Percentiles rank a stretch among this genome's conserved stretches.
Evolutionary conservation across 2,797 vertebrate species (phyloP).

Genomic region (Scomberomorus guttatus): DNA sequence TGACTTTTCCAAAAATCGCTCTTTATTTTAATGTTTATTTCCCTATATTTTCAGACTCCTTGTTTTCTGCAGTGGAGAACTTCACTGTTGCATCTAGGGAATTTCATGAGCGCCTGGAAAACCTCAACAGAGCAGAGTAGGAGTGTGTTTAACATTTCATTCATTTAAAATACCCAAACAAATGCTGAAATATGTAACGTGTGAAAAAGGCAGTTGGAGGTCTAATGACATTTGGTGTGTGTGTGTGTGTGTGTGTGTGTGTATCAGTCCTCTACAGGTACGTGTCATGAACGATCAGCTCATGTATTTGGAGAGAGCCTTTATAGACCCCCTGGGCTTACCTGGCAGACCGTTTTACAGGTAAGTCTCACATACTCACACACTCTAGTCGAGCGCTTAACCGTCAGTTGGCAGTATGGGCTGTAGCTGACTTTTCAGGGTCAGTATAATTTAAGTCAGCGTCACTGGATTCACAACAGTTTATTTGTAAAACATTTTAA

Average conservation of each 20-base stretch:
- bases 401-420: neutral
- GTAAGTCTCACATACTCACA: conserved; percentile 75
- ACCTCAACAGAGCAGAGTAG: conserved; percentile 88
- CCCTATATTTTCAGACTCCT: conserved; percentile 82
- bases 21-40: neutral
- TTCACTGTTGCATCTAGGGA: conserved; percentile 87
- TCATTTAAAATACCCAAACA: neutral
- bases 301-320: conserved; percentile 95
- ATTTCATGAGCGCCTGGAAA: conserved; percentile 87
- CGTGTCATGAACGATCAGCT: conserved; percentile 94
- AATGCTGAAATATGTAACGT: conserved; percentile 8
- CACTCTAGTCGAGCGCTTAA: neutral
- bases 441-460: neutral
- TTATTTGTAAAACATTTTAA: neutral
- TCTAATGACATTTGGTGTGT: neutral
- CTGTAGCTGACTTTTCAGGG: neutral
- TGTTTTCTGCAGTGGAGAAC: conserved; percentile 92
- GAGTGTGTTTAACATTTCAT: conserved; percentile 36
- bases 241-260: conserved; percentile 43
- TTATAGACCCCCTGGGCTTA: conserved; percentile 94
- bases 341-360: conserved; percentile 95
- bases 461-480: neutral
- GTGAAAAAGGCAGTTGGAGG: neutral
- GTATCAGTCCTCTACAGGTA: conserved; percentile 86
- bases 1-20: neutral